A percentile compares a stretch with the other conserved stretches of the same genome.
Conservation (phyloP, 2,888 invertebrate genomes). For the Mythimna pallens region DNA sequence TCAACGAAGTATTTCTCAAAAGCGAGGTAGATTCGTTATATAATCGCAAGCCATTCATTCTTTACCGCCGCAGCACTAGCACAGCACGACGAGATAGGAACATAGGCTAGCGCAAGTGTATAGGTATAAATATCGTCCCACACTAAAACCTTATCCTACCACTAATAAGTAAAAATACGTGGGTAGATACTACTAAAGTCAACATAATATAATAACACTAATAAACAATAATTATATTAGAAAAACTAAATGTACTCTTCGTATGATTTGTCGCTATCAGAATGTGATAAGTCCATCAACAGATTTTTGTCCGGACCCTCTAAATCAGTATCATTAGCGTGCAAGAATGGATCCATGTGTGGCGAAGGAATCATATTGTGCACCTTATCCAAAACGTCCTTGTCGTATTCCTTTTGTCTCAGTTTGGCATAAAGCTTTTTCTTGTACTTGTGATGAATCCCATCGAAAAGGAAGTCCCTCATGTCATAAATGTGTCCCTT, state of each 20-base stretch:
- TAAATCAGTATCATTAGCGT: neutral
- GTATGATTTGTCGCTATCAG: conserved; percentile 15
- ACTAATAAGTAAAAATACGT: neutral
- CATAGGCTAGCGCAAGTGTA: too few species aligned
- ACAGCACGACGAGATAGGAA: too few species aligned
- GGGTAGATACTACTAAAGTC: neutral
- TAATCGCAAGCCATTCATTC: neutral
- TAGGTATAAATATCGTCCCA: too few species aligned
- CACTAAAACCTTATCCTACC: too few species aligned
- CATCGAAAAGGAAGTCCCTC: conserved; percentile 74
- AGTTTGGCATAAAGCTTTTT: conserved; percentile 62
- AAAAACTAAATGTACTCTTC: neutral
- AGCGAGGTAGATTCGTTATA: neutral
- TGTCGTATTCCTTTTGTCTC: conserved; percentile 4
- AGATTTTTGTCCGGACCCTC: rapidly evolving
- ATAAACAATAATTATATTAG: neutral
- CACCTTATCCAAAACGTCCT: rapidly evolving
- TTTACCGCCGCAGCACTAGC: too few species aligned
- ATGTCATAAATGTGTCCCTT: conserved; percentile 76
- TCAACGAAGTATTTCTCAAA: neutral
- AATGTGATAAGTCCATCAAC: too few species aligned
- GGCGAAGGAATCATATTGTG: rapidly evolving
- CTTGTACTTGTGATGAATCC: conserved; percentile 69
- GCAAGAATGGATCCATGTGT: conserved; percentile 5
- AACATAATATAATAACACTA: neutral